Percentiles rank a stretch among this genome's conserved stretches.
Evolutionary conservation across 2,797 vertebrate genomes (phyloP).

Genomic region (Apodemus agrarius): DNA sequence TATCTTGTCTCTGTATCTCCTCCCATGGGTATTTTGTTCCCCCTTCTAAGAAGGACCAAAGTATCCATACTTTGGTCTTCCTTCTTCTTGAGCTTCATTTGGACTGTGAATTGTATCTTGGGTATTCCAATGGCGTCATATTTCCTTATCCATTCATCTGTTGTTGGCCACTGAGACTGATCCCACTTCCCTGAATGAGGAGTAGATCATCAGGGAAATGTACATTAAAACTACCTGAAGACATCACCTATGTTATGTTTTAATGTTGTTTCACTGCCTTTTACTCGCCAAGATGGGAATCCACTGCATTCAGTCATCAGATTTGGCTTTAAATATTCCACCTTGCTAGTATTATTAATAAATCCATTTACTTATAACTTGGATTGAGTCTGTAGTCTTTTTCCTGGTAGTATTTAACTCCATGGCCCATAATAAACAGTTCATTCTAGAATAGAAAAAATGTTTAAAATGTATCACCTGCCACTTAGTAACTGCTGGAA

Average conservation of each 20-base stretch:
- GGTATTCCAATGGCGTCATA: too few species aligned
- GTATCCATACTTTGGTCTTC: too few species aligned
- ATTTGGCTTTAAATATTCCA: background rate
- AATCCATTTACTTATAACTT: background rate
- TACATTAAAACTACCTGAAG: background rate
- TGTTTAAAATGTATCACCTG: background rate
- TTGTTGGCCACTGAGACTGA: background rate
- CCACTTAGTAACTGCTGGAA: background rate
- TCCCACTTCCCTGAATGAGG: background rate
- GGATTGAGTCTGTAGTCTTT: background rate
- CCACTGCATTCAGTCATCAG: background rate
- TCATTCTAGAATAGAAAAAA: background rate
- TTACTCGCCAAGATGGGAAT: background rate
- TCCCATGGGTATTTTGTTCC: too few species aligned
- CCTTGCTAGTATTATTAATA: background rate
- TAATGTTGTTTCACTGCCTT: background rate
- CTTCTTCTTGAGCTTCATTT: too few species aligned
- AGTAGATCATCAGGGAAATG: background rate
- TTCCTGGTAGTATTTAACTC: background rate
- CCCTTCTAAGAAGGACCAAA: too few species aligned
- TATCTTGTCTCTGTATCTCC: too few species aligned
- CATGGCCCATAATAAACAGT: background rate
- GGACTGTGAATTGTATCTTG: too few species aligned
- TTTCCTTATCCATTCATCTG: background rate
- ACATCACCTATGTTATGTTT: background rate